A percentile compares a stretch with the other conserved stretches of the same genome.
These are phyloP conservation scores for Urocitellus parryii DNA, from an alignment of 2,113 vertebrate species.

Conservation along the genomic window DNA sequence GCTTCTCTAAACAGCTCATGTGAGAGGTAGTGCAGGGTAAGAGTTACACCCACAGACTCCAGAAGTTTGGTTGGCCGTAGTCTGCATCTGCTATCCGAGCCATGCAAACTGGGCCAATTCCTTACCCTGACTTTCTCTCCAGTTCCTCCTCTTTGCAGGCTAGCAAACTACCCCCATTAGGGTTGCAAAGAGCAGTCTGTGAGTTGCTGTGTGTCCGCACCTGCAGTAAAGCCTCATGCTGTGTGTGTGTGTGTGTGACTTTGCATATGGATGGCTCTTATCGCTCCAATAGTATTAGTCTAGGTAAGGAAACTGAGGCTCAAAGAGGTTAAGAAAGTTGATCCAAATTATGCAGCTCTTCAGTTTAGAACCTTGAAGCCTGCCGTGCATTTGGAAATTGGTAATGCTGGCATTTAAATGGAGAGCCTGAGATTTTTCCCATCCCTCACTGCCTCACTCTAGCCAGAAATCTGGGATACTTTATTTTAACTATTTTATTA, in stretches of 20 bases:
- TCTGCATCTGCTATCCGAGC: background rate
- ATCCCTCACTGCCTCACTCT: background rate
- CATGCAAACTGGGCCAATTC: background rate
- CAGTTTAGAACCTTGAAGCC: background rate
- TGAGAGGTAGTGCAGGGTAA: background rate
- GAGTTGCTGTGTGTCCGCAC: background rate
- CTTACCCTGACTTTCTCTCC: background rate
- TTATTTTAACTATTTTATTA: conserved; percentile 59
- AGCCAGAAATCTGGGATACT: conserved; percentile 7
- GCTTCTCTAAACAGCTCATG: background rate
- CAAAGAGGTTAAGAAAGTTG: background rate
- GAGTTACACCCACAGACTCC: accelerated
- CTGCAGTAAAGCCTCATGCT: background rate
- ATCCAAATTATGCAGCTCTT: background rate
- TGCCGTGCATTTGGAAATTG: background rate
- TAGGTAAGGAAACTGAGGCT: conserved; percentile 20
- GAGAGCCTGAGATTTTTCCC: background rate
- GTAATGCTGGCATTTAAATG: background rate
- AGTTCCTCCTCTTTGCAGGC: background rate
- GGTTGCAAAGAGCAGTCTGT: background rate
- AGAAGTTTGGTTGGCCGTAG: background rate
- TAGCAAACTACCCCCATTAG: background rate
- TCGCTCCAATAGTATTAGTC: background rate
- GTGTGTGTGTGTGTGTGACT: too few relatives aligned
- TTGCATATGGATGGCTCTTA: background rate